Conservation (phyloP, 92 coral and sea anemone species). For the Siderastrea siderea region DNA sequence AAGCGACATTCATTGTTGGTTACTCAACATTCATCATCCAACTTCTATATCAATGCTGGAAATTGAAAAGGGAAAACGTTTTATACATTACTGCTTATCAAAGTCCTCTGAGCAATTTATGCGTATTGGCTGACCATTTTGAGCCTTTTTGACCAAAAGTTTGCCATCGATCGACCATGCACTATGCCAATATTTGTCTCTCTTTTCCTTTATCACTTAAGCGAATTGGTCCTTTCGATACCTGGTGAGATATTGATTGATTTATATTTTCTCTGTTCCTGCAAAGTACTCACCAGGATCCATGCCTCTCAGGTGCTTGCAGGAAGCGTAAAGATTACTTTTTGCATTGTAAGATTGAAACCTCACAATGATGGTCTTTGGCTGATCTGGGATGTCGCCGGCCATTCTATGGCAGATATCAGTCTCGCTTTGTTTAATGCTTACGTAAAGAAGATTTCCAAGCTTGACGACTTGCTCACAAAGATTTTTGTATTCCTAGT, state of each 20-base stretch:
- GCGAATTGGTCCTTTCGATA: not conserved
- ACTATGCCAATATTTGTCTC: not conserved
- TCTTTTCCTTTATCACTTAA: not conserved
- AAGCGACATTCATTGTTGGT: too few species aligned
- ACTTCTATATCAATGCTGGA: too few species aligned
- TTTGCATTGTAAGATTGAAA: not conserved
- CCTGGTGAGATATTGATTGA: not conserved
- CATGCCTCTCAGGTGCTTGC: not conserved
- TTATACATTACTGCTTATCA: too few species aligned
- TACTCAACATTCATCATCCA: too few species aligned
- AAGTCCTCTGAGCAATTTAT: too few species aligned
- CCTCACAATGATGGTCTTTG: not conserved
- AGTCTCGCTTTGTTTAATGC: not conserved
- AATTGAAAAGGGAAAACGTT: too few species aligned
- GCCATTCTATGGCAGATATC: not conserved
- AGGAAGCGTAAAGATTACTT: not conserved
- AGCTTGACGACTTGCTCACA: not conserved
- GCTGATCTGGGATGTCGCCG: not conserved
- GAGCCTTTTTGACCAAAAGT: conserved; percentile 8
- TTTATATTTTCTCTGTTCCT: not conserved
- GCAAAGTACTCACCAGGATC: not conserved
- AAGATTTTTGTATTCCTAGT: not conserved
- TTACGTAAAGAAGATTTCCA: conserved; percentile 1
- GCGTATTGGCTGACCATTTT: too few species aligned
- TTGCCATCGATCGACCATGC: conserved; percentile 24